These are phyloP conservation scores for Parotia lawesii DNA, from an alignment of 2,113 vertebrate genomes.

Conservation along the genomic window DNA sequence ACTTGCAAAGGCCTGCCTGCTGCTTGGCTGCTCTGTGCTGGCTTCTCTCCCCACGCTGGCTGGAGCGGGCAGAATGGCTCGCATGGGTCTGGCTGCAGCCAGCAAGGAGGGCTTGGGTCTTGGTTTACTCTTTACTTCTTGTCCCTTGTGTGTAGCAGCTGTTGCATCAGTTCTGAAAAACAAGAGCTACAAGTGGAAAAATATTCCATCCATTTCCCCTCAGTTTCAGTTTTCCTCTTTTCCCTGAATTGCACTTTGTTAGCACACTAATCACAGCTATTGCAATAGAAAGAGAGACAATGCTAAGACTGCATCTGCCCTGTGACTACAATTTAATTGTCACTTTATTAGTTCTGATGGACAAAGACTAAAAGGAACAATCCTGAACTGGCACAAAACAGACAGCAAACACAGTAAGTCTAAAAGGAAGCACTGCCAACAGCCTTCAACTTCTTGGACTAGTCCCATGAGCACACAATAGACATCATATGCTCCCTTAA, in stretches of 20 bases:
- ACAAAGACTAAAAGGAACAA: neutral
- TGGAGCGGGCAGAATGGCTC: constrained; percentile 89
- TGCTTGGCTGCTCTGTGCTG: constrained; percentile 39
- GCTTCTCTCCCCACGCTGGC: constrained; percentile 69
- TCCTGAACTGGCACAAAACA: neutral
- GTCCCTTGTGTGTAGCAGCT: constrained; percentile 53
- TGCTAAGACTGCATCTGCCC: neutral
- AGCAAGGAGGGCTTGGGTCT: constrained; percentile 69
- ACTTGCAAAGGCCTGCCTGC: constrained; percentile 61
- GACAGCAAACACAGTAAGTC: neutral
- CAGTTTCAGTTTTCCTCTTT: neutral
- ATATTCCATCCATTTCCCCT: neutral
- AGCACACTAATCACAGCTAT: neutral
- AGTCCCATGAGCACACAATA: neutral
- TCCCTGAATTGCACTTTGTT: neutral
- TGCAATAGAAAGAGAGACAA: neutral
- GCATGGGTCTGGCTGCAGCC: constrained; percentile 83
- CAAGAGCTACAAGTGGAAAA: neutral
- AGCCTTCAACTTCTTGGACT: neutral
- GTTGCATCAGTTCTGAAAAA: constrained; percentile 64
- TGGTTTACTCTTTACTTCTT: constrained; percentile 68
- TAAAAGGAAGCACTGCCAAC: neutral
- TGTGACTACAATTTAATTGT: neutral
- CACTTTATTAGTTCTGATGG: neutral
- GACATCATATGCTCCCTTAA: neutral